A percentile compares a stretch with the other conserved stretches of the same genome.
Evolutionary conservation across 2,888 invertebrate genomes (phyloP).

Genomic region (Andrena camellia): DNA sequence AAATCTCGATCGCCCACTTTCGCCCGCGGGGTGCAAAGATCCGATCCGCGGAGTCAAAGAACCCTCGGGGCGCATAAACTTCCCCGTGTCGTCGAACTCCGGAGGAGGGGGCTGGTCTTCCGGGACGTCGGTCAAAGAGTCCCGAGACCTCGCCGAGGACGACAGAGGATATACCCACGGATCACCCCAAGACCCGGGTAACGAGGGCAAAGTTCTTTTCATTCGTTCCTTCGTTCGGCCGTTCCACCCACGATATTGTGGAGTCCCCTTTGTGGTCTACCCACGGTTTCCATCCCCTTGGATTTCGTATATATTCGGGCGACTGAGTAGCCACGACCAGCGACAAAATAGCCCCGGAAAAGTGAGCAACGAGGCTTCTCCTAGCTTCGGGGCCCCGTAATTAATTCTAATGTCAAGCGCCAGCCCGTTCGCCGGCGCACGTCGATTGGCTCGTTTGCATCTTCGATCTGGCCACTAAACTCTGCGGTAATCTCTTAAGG

Average conservation of each 20-base stretch:
- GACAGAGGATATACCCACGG: neutral
- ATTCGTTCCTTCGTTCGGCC: neutral
- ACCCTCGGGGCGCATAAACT: conserved; percentile 27
- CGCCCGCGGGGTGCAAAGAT: neutral
- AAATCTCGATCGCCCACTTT: conserved; percentile 56
- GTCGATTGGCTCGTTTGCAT: conserved; percentile 58
- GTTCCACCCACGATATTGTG: neutral
- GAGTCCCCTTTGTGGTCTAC: conserved; percentile 13
- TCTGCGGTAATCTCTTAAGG: conserved; percentile 42
- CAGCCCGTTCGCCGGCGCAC: conserved; percentile 8
- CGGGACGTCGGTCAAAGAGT: conserved; percentile 51
- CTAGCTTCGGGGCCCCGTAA: conserved; percentile 18
- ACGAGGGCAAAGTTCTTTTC: conserved; percentile 32
- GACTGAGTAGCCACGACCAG: conserved; percentile 1
- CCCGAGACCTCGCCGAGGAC: neutral
- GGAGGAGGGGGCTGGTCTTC: conserved; percentile 18
- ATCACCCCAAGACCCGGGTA: neutral
- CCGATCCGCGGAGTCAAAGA: conserved; percentile 2
- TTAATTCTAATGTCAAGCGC: conserved; percentile 50
- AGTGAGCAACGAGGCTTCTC: conserved; percentile 12
- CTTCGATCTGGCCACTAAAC: conserved; percentile 54
- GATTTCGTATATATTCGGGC: neutral
- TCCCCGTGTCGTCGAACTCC: conserved; percentile 57
- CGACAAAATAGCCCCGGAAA: conserved; percentile 31
- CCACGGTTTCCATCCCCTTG: neutral